Conservation (phyloP, 2,797 vertebrate genomes). For the Lithobates sylvaticus region DNA sequence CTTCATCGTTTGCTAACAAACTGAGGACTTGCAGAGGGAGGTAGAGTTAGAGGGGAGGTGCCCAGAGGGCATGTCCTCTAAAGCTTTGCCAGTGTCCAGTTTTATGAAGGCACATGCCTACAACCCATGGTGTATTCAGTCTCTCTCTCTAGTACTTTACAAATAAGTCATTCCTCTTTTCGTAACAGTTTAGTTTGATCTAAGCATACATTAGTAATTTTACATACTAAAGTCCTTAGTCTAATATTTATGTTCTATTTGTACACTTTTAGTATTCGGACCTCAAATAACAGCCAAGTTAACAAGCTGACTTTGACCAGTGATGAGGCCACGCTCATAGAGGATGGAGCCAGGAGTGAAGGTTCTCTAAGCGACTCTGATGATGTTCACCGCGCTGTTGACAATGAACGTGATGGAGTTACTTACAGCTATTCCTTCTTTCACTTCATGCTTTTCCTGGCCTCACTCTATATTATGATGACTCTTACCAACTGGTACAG, state of each 20-base stretch:
- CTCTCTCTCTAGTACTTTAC: too few species aligned
- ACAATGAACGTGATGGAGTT: constrained; percentile 95
- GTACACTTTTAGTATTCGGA: constrained; percentile 83
- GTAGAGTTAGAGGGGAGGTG: too few species aligned
- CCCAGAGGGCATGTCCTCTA: too few species aligned
- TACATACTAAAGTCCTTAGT: not conserved
- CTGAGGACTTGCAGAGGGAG: too few species aligned
- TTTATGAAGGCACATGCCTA: too few species aligned
- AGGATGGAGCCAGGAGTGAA: constrained; percentile 84
- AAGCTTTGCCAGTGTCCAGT: too few species aligned
- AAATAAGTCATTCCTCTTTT: too few species aligned
- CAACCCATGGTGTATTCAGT: too few species aligned
- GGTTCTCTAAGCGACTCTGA: constrained; percentile 82
- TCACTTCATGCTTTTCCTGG: constrained; percentile 98
- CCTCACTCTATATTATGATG: constrained; percentile 99
- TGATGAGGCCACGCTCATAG: constrained; percentile 94
- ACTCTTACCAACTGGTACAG: constrained; percentile 99
- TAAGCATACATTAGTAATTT: not conserved
- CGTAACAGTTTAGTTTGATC: too few species aligned
- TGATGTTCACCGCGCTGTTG: constrained; percentile 82
- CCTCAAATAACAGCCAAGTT: constrained; percentile 93
- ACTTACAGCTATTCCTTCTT: constrained; percentile 98
- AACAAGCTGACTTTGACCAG: constrained; percentile 95
- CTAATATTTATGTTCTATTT: not conserved
- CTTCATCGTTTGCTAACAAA: too few species aligned